These are phyloP conservation scores for Hirtodrosophila duncani DNA, from an alignment of 2,888 invertebrate genomes.

Conservation along the genomic window DNA sequence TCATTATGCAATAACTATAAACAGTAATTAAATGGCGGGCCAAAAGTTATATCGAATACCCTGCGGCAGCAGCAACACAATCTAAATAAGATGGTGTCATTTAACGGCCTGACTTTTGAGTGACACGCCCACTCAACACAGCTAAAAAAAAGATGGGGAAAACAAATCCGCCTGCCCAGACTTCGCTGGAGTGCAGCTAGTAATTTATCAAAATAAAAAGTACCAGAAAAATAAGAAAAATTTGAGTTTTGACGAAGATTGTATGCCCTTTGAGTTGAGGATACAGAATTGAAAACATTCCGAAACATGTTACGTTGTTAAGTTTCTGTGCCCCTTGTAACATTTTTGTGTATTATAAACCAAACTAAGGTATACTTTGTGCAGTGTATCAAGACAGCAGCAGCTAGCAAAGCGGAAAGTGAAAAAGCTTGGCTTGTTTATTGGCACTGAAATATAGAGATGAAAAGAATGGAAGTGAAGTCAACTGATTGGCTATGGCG, in stretches of 20 bases:
- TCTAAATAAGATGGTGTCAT: conserved; percentile 10
- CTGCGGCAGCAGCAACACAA: conserved; percentile 7
- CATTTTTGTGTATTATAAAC: too few relatives aligned
- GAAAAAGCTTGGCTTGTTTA: conserved; percentile 53
- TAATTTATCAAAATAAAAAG: conserved; percentile 67
- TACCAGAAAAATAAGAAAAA: conserved; percentile 25
- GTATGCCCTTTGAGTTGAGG: too few relatives aligned
- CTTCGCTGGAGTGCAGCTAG: conserved; percentile 26
- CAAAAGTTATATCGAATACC: conserved; percentile 11
- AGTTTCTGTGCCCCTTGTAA: too few relatives aligned
- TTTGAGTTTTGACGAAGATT: too few relatives aligned
- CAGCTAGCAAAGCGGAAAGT: conserved; percentile 46
- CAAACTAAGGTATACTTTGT: too few relatives aligned
- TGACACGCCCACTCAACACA: conserved; percentile 42
- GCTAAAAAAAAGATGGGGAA: not conserved
- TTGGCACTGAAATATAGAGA: not conserved
- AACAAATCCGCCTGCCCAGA: conserved; percentile 2
- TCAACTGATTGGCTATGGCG: conserved; percentile 52
- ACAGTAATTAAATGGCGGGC: conserved; percentile 42
- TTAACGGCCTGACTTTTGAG: conserved; percentile 33
- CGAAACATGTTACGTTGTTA: too few relatives aligned
- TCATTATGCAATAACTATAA: conserved; percentile 50
- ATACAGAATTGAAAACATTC: conserved; percentile 5
- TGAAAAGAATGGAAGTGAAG: conserved; percentile 18
- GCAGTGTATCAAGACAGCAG: not conserved